Percentiles rank a stretch among this genome's conserved stretches.
These are phyloP conservation scores for Squalus acanthias DNA, from an alignment of 2,797 vertebrate genomes.

Conservation along the genomic window DNA sequence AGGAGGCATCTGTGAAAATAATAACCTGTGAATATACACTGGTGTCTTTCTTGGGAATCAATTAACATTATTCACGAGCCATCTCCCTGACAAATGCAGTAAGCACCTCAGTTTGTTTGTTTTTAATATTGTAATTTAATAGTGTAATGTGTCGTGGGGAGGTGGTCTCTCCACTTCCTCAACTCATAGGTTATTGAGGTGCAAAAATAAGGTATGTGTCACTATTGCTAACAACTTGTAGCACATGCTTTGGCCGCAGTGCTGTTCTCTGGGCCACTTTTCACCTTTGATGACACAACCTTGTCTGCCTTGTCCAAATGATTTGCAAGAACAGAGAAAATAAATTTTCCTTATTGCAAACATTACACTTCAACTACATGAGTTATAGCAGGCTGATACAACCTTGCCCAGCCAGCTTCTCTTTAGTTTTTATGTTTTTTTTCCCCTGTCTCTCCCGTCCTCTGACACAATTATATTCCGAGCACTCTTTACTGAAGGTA, in stretches of 20 bases:
- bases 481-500: not conserved
- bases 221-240: not conserved
- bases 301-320: not conserved
- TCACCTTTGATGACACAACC: not conserved
- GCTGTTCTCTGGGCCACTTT: not conserved
- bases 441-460: not conserved
- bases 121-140: not conserved
- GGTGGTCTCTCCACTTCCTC: not conserved
- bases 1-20: not conserved
- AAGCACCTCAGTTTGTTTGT: not conserved
- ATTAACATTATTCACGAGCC: not conserved
- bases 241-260: not conserved
- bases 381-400: not conserved
- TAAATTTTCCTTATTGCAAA: not conserved
- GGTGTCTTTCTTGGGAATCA: not conserved
- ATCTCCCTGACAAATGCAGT: not conserved
- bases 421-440: not conserved
- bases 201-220: not conserved
- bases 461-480: not conserved
- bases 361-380: not conserved
- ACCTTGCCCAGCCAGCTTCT: not conserved
- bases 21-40: not conserved
- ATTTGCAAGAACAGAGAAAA: not conserved
- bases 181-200: not conserved
- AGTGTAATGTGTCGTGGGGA: not conserved